Base-by-base conservation (phyloP, 2,113 vertebrate genomes). In the Chaetodon auriga region DNA sequence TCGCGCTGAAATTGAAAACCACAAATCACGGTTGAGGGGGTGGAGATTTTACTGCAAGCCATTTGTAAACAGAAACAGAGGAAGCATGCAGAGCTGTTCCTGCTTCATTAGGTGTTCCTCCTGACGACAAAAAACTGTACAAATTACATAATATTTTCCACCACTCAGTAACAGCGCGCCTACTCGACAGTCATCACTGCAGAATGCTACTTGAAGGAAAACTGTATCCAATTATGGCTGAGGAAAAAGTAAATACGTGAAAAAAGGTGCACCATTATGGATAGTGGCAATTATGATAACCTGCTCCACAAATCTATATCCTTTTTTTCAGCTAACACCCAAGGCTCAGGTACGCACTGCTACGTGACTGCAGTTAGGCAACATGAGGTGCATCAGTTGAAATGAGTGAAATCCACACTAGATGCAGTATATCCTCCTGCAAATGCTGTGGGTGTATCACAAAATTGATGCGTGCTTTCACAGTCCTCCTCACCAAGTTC, bases 1-100 rank as follows among this genome's bases (percentile, higher is more conserved):
- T 30, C 68, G 74, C 49, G 57, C 6, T 78, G 51, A 76, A 85
- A 89, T 54, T 82, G 71, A 85, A 89, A 89, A 85, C 18, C 61
- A 82, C 71, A 90, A 83, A 88, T 82, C 78, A 86, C 2, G 1
- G 65, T 25, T 64, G 58, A 81, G 41, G 62, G 75, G 77, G 53
- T 49, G 36, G 65, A 48, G 55, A 54, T 82, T 84, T 84, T 55
- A 76, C 64, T 65, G 58, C 25, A 7, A 60, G 61, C 54, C 62
- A 63, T 86, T 77, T 78, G 49, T 82, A 72, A 78, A 72, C 23
- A 69, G 66, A 78, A 83, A 79, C 21, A 35, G 68, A 43, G 65
- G 36, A 70, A 64, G 70, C 64, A 61, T 45, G 60, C 6, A 9
- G 38, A 85, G 76, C 70, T 74, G 55, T 61, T 78, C 53, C 38